These are phyloP conservation scores for Meteorus colon DNA, from an alignment of 2,888 invertebrate genomes.

Conservation along the genomic window DNA sequence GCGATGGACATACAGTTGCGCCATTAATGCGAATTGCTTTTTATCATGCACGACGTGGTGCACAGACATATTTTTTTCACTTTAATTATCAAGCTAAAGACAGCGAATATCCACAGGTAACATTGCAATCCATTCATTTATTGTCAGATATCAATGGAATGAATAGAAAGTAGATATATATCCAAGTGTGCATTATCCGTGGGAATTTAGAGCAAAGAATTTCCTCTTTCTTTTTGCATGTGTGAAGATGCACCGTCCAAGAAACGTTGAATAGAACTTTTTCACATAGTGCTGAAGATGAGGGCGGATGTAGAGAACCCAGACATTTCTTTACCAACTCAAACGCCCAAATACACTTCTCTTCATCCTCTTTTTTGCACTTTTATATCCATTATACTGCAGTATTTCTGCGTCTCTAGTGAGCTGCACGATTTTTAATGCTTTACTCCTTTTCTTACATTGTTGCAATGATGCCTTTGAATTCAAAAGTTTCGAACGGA, in stretches of 20 bases:
- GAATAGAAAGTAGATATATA: not conserved
- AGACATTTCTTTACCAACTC: slow-evolving; percentile 4
- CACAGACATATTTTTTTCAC: slow-evolving; percentile 85
- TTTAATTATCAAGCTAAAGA: slow-evolving; percentile 88
- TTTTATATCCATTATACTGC: slow-evolving; percentile 13
- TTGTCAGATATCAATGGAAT: not conserved
- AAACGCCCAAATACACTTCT: not conserved
- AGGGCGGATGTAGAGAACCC: slow-evolving; percentile 5
- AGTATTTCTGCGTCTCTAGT: slow-evolving; percentile 7
- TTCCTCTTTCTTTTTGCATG: not conserved
- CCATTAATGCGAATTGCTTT: slow-evolving; percentile 83
- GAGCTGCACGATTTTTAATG: not conserved
- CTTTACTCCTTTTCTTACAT: not conserved
- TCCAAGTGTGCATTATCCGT: not conserved
- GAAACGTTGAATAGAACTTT: slow-evolving; percentile 19
- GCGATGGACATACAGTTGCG: slow-evolving; percentile 88
- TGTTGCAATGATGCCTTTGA: not conserved
- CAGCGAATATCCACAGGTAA: slow-evolving; percentile 82
- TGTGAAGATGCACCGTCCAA: not conserved
- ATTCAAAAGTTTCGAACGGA: not conserved
- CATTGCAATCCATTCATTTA: slow-evolving; percentile 45
- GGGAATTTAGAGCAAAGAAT: not conserved
- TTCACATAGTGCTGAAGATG: slow-evolving; percentile 10
- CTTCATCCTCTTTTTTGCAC: not conserved
- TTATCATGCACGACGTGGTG: slow-evolving; percentile 82